Evolutionary conservation across 1,140 invertebrate species (phyloP).

Genomic region (Drosophila nannoptera): DNA sequence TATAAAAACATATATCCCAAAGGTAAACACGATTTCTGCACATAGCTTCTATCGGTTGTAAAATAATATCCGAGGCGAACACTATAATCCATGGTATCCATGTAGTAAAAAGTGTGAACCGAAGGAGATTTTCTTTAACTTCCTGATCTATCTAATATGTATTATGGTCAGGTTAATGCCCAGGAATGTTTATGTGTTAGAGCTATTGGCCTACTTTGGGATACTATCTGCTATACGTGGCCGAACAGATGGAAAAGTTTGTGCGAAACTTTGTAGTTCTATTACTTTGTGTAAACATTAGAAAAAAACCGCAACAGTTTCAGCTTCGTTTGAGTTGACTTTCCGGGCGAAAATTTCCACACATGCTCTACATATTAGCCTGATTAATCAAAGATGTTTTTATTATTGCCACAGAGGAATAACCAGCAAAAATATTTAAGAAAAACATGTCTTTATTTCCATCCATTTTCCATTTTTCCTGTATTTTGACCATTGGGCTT

Average conservation of each 20-base stretch:
- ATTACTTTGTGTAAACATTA: not conserved
- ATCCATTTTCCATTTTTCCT: slow-evolving; percentile 5
- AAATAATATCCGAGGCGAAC: not conserved
- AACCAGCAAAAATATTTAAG: slow-evolving; percentile 60
- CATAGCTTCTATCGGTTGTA: not conserved
- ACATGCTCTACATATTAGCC: slow-evolving; percentile 17
- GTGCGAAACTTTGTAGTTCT: no score
- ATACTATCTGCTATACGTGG: no score
- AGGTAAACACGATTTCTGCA: slow-evolving; percentile 2
- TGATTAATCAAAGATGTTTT: slow-evolving; percentile 52
- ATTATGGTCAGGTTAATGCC: no score
- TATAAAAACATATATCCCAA: not conserved
- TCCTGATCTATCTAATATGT: no score
- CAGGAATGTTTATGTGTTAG: not conserved
- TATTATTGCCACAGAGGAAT: slow-evolving; percentile 48
- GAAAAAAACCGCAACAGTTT: not conserved
- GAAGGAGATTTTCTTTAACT: not conserved
- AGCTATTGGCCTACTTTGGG: not conserved
- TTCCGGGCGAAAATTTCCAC: not conserved
- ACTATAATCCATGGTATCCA: not conserved
- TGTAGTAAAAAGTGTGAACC: no score
- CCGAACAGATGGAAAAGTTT: no score
- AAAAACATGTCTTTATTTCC: slow-evolving; percentile 46
- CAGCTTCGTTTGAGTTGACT: not conserved
- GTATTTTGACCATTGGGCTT: slow-evolving; percentile 50